Evolutionary conservation across 2,113 vertebrate species (phyloP).

Genomic region (Chaetura pelagica): DNA sequence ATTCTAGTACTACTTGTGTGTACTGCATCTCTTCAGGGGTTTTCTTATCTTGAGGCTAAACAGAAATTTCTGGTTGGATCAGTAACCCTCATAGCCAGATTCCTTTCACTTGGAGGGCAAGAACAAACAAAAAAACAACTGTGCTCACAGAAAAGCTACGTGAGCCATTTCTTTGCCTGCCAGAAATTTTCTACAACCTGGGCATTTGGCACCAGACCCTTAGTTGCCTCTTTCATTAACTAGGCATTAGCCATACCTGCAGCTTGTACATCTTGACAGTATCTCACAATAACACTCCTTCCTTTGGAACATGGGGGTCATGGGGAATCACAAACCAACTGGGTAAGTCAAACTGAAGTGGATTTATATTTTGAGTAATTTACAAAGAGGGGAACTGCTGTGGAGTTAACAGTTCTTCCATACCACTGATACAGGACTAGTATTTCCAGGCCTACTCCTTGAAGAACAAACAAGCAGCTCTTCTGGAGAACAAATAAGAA

Average conservation of each 20-base stretch:
- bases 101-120: background rate
- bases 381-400: background rate
- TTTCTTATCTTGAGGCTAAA: background rate
- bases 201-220: background rate
- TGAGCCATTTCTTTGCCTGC: background rate
- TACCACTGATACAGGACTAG: background rate
- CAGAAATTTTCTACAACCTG: background rate
- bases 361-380: background rate
- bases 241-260: background rate
- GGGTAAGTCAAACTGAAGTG: background rate
- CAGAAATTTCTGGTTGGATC: background rate
- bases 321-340: background rate
- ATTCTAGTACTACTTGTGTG: rapidly evolving
- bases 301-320: background rate
- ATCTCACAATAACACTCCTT: rapidly evolving
- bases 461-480: background rate
- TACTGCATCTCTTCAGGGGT: background rate
- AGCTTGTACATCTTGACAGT: background rate
- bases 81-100: background rate
- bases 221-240: background rate
- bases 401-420: background rate
- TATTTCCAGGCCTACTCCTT: background rate
- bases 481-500: background rate
- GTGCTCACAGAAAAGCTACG: background rate
- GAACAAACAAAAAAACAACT: background rate